Evolutionary conservation across 2,113 vertebrate species (phyloP).

Genomic region (Neoarius graeffei): DNA sequence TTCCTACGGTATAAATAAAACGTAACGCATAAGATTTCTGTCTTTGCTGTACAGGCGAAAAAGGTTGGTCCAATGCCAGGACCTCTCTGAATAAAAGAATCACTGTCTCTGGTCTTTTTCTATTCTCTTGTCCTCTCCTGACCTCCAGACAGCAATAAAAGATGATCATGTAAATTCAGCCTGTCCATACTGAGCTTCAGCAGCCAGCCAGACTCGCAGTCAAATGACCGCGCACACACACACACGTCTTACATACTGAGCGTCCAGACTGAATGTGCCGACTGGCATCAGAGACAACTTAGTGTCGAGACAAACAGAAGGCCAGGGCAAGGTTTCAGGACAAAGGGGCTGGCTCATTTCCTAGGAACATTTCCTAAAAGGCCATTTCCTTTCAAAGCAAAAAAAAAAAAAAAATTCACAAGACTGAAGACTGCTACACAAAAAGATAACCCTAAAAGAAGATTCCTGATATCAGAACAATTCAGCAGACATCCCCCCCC

Average conservation of each 20-base stretch:
- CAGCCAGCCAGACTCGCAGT: constrained; percentile 35
- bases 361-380: not conserved
- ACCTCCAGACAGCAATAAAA: constrained; percentile 42
- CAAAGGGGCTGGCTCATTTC: not conserved
- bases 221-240: not conserved
- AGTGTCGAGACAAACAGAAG: not conserved
- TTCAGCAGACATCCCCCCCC: not conserved
- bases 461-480: not conserved
- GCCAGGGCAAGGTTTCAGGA: not conserved
- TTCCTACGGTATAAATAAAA: not conserved
- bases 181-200: constrained; percentile 34
- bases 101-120: constrained; percentile 21
- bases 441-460: not conserved
- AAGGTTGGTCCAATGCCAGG: not conserved
- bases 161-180: constrained; percentile 39
- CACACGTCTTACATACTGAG: not conserved
- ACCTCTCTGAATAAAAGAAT: constrained; percentile 5
- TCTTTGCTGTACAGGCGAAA: not conserved
- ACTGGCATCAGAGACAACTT: constrained; percentile 5
- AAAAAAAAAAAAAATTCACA: not conserved
- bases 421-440: not conserved
- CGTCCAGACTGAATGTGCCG: not conserved
- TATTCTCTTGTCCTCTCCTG: constrained; percentile 24
- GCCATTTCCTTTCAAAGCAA: not conserved
- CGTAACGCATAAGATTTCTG: not conserved